phyloP scores from a whole-genome alignment of 2,797 vertebrate genomes.

The Manis crassicaudata region DNA sequence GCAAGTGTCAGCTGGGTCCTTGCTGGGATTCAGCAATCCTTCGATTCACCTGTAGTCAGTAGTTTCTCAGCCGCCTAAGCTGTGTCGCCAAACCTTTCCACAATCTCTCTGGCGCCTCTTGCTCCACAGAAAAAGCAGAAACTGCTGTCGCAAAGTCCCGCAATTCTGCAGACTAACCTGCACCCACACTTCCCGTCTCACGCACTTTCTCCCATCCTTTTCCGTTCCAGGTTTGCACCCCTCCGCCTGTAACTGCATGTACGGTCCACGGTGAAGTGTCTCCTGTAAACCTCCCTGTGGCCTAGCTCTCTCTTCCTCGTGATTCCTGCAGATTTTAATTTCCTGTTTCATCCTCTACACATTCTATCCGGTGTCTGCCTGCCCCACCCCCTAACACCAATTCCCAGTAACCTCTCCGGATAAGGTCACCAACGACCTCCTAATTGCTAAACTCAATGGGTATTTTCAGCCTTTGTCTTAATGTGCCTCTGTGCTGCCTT shows the following conservation, averaged over 20 bases:
- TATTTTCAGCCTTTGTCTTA: not conserved
- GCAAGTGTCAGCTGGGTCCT: not conserved
- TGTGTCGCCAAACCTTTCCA: not conserved
- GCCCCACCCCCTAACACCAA: not conserved
- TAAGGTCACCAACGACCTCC: not conserved
- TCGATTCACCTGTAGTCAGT: not conserved
- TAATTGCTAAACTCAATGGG: not conserved
- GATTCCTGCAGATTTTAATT: conserved; percentile 3
- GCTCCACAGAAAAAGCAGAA: not conserved
- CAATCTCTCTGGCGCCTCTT: not conserved
- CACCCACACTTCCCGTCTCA: not conserved
- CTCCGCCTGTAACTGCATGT: too few species aligned
- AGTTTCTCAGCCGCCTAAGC: not conserved
- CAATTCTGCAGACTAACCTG: not conserved
- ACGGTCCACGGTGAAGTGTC: fast-evolving
- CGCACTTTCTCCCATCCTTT: not conserved
- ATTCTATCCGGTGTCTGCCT: not conserved
- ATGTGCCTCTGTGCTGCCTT: not conserved
- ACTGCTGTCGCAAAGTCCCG: not conserved
- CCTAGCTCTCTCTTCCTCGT: not conserved
- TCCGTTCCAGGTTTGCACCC: not conserved
- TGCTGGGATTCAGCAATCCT: not conserved
- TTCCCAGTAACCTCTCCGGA: not conserved
- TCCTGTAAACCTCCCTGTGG: not conserved
- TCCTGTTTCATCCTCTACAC: not conserved